These are phyloP conservation scores for Meloe dianella DNA, from an alignment of 2,888 invertebrate genomes.

Conservation along the genomic window DNA sequence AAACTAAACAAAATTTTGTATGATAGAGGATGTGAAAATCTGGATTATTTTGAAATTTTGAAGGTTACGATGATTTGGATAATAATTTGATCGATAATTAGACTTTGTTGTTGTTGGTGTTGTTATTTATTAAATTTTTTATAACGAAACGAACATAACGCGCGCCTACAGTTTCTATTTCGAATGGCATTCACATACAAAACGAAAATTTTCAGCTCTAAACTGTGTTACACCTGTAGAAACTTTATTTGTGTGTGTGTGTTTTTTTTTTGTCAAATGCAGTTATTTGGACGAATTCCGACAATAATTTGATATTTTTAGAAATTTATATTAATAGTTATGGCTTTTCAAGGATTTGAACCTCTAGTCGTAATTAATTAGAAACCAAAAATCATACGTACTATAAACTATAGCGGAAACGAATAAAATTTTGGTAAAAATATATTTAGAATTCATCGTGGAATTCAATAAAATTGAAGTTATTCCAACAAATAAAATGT, in stretches of 20 bases:
- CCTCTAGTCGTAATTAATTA: not conserved
- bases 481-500: no score
- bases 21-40: not conserved
- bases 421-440: no score
- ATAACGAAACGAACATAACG: conserved; percentile 23
- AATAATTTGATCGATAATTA: not conserved
- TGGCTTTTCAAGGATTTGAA: not conserved
- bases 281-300: conserved; percentile 28
- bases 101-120: not conserved
- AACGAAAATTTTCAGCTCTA: not conserved
- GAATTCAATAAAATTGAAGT: no score
- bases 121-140: conserved; percentile 18
- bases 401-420: no score
- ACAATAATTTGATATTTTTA: conserved; percentile 24
- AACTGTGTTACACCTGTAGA: not conserved
- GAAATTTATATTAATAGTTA: conserved; percentile 12
- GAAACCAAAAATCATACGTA: not conserved
- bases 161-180: conserved; percentile 41
- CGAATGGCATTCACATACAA: not conserved
- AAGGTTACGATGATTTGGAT: not conserved
- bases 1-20: not conserved
- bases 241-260: not conserved
- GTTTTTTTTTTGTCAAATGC: conserved; percentile 14
- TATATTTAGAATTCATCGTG: no score
- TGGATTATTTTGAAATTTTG: not conserved